These are phyloP conservation scores for Sebastes schlegelii DNA, from an alignment of 2,113 vertebrate genomes.

Conservation along the genomic window DNA sequence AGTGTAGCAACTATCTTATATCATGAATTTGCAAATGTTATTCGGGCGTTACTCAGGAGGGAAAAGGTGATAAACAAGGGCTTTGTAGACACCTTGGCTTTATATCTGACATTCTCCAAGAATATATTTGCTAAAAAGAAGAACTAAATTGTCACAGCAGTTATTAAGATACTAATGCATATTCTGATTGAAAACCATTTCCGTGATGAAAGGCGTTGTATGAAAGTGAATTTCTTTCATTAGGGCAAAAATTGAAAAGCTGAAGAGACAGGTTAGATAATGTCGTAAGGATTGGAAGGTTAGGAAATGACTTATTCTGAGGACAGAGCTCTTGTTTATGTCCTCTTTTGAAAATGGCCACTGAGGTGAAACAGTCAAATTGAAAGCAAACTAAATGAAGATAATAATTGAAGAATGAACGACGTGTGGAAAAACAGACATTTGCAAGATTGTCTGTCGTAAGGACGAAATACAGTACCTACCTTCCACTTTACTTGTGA, in stretches of 20 bases:
- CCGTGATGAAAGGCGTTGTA: not conserved
- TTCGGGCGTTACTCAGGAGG: not conserved
- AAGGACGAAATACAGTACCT: slow-evolving; percentile 9
- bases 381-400: slow-evolving; percentile 18
- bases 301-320: slow-evolving; percentile 18
- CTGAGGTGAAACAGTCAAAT: slow-evolving; percentile 45
- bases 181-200: slow-evolving; percentile 37
- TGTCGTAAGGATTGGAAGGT: not conserved
- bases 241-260: slow-evolving; percentile 20
- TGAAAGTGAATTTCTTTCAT: slow-evolving; percentile 38
- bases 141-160: not conserved
- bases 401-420: slow-evolving; percentile 28
- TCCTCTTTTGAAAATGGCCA: slow-evolving; percentile 41
- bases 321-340: slow-evolving; percentile 32
- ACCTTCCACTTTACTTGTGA: slow-evolving; percentile 79
- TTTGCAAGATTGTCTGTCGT: not conserved
- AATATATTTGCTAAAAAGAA: not conserved
- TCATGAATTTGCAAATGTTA: not conserved
- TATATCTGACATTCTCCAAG: not conserved
- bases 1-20: not conserved
- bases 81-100: not conserved
- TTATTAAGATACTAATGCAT: slow-evolving; percentile 27
- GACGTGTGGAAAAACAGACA: not conserved
- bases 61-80: slow-evolving; percentile 18
- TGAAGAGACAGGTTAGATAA: slow-evolving; percentile 21